phyloP scores from a whole-genome alignment of 2,113 vertebrate species.

The Carollia perspicillata region DNA sequence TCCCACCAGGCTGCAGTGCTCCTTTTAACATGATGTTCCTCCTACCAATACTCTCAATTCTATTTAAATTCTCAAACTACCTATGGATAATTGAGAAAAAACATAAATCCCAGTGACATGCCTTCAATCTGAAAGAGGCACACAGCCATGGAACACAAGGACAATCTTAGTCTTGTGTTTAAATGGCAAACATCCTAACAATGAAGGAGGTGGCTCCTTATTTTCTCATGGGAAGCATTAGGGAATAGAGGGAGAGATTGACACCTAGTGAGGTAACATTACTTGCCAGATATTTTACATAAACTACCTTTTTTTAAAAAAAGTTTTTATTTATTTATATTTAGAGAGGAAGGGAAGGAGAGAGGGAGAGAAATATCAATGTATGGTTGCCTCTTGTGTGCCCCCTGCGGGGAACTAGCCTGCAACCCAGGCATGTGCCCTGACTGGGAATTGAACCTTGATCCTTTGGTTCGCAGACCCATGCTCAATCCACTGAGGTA shows the following conservation, averaged over 20 bases:
- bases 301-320: background rate
- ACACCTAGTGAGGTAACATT: background rate
- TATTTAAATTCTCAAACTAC: conserved; percentile 31
- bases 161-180: background rate
- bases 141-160: background rate
- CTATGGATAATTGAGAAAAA: background rate
- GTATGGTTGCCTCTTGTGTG: no score
- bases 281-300: conserved; percentile 19
- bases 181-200: background rate
- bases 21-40: background rate
- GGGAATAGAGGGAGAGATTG: background rate
- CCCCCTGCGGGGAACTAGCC: no score
- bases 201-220: background rate
- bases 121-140: conserved; percentile 1
- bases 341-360: no score
- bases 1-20: background rate
- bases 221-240: background rate
- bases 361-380: no score
- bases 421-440: no score
- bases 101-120: background rate
- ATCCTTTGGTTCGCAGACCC: no score
- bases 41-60: background rate
- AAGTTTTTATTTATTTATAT: no score
- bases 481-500: no score
- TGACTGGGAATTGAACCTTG: no score